Base-by-base conservation (phyloP, 2,888 invertebrate species). In the Spatulosminthurus flaviceps region DNA sequence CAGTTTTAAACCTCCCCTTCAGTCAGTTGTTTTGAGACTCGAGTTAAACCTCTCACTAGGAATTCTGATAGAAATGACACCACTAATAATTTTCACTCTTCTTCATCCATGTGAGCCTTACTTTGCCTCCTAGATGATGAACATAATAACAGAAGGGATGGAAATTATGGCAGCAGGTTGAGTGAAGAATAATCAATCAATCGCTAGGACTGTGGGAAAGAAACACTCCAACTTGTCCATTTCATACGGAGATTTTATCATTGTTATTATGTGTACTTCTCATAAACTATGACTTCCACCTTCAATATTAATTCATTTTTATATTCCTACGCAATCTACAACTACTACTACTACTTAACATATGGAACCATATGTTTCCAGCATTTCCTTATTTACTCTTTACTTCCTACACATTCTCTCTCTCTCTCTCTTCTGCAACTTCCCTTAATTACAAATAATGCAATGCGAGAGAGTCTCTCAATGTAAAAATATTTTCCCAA, bases 131-230 rank as follows among this genome's bases (percentile, higher is more conserved):
- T 51, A n/a, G n/a, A n/a, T 51, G 19, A 19, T 11, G 5, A 19
- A n/a, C 16, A 51, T 51, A 4, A 51, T 51, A 51, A 51, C 19
- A 13, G n/a, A 16, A 1, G n/a, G 51, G 51, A 19, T 51, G n/a
- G 51, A 51, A 51, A 51, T 51, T 51, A n/a, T 51, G 51, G 51
- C 51, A 51, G 51, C 51, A 51, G 51, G 51, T 51, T 51, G 67
- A 64, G 64, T 19, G 29, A 29, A 13, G 67, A 67, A 67, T 67
- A 67, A 67, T 67, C 67, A 67, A 67, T 67, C 67, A 67, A 67
- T 67, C 67, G 29, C 28, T 26, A 1, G 67, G 43, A 72, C 71
- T 73, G 73, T 73, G 73, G 73, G 73, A 73, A 73, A 21, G 19
- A 29, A 51, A 29, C 28, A 29, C 73, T 60, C 28, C n/a, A 73